A percentile compares a stretch with the other conserved stretches of the same genome.
Evolutionary conservation across 2,888 invertebrate species (phyloP).

Genomic region (Merodon equestris): DNA sequence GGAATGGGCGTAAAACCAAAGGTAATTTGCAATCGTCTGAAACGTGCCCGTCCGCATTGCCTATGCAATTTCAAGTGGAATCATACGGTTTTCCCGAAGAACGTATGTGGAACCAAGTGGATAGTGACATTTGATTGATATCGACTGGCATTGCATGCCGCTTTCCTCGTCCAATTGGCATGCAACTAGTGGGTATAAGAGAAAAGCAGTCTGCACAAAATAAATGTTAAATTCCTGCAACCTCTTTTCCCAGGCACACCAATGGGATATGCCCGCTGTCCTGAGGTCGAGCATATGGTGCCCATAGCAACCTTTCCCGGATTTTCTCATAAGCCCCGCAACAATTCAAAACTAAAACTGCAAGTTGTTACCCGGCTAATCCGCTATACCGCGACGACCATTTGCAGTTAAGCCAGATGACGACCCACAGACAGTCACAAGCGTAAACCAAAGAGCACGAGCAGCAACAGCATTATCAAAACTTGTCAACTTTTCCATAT

Average conservation of each 20-base stretch:
- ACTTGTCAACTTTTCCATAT: slow-evolving; percentile 59
- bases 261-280: too few species aligned
- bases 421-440: background rate
- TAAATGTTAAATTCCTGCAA: too few species aligned
- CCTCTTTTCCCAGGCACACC: too few species aligned
- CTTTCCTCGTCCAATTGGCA: slow-evolving; percentile 38
- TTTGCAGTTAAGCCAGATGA: slow-evolving; percentile 44
- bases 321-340: too few species aligned
- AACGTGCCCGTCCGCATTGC: slow-evolving; percentile 43
- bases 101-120: background rate
- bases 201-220: too few species aligned
- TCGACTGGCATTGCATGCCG: slow-evolving; percentile 49
- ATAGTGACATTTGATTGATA: slow-evolving; percentile 6
- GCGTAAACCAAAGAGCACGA: background rate
- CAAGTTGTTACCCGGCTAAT: slow-evolving; percentile 47
- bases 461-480: slow-evolving; percentile 9
- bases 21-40: slow-evolving; percentile 52
- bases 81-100: slow-evolving; percentile 2
- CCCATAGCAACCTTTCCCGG: too few species aligned
- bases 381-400: slow-evolving; percentile 26
- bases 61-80: slow-evolving; percentile 29
- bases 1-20: slow-evolving; percentile 8
- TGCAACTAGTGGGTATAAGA: slow-evolving; percentile 5
- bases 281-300: too few species aligned
- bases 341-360: slow-evolving; percentile 4